Conservation (phyloP, 2,113 vertebrate species). For the Cryptomyrus ogoouensis region DNA sequence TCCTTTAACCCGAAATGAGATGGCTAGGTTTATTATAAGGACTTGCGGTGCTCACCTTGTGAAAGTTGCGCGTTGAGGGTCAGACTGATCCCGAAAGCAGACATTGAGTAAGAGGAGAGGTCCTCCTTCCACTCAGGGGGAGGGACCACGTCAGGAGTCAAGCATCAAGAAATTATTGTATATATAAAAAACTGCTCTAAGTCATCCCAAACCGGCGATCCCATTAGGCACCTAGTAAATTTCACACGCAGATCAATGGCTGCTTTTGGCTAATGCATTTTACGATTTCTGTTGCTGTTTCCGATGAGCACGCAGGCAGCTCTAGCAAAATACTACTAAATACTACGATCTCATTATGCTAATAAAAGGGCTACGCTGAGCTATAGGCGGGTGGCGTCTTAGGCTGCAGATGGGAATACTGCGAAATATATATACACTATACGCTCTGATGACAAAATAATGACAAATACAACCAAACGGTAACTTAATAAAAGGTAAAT, state of each 20-base stretch:
- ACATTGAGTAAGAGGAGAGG: conserved; percentile 55
- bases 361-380: not conserved
- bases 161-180: conserved; percentile 19
- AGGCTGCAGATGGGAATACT: not conserved
- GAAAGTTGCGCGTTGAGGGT: conserved; percentile 40
- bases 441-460: not conserved
- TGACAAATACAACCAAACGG: not conserved
- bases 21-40: not conserved
- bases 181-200: conserved; percentile 34
- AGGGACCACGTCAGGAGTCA: conserved; percentile 63
- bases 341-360: not conserved
- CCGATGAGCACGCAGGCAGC: not conserved
- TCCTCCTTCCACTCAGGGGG: conserved; percentile 56
- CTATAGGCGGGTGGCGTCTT: not conserved
- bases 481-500: not conserved
- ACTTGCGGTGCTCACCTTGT: conserved; percentile 52
- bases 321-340: not conserved
- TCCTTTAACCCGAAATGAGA: not conserved
- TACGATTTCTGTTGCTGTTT: not conserved
- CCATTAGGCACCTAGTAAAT: not conserved
- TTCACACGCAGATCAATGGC: not conserved
- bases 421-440: not conserved
- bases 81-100: conserved; percentile 57
- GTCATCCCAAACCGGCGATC: conserved; percentile 35
- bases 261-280: not conserved